Base-by-base conservation (phyloP, 35 echinoderm and acorn worm species). In the Acanthaster planci region DNA sequence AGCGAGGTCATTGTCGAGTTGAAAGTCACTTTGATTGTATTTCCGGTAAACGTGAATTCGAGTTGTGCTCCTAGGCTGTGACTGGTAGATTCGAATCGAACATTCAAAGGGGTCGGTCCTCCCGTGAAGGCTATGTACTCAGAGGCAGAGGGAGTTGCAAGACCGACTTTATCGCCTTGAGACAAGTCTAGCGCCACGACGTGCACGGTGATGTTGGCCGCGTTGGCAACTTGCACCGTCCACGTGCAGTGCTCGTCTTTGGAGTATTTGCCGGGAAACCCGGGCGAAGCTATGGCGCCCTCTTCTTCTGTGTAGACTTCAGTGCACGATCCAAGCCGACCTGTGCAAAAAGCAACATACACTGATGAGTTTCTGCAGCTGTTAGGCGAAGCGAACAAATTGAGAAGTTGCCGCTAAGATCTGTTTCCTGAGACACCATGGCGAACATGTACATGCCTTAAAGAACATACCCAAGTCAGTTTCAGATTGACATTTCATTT, bases 311-410 rank as follows among this genome's bases (percentile, higher is more conserved):
- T 72, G 29, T 72, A 72, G 64, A 72, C 23, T 21, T 1, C 9
- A 34, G 22, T 72, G 64, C 64, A 72, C 7, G 64, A 72, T 72
- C 64, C 64, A 14, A 72, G 15, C 9, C 64, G 64, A 72, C 64
- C 64, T 72, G 15, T n/a, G 1, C 0, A 47, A 47, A 47, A 47
- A 47, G 42, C 4, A 47, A 47, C 4, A 6, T 12, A 47, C 42
- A 47, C n/a, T n/a, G n/a, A n/a, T n/a, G n/a, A n/a, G n/a, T n/a
- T n/a, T n/a, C n/a, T n/a, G n/a, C n/a, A n/a, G n/a, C n/a, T n/a
- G n/a, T n/a, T n/a, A n/a, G n/a, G n/a, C n/a, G n/a, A n/a, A n/a
- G n/a, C n/a, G n/a, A n/a, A n/a, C n/a, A n/a, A n/a, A n/a, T n/a
- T n/a, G n/a, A n/a, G n/a, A n/a, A n/a, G n/a, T n/a, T n/a, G n/a